Conservation (phyloP, 2,113 vertebrate species). For the Crotalus viridis region DNA sequence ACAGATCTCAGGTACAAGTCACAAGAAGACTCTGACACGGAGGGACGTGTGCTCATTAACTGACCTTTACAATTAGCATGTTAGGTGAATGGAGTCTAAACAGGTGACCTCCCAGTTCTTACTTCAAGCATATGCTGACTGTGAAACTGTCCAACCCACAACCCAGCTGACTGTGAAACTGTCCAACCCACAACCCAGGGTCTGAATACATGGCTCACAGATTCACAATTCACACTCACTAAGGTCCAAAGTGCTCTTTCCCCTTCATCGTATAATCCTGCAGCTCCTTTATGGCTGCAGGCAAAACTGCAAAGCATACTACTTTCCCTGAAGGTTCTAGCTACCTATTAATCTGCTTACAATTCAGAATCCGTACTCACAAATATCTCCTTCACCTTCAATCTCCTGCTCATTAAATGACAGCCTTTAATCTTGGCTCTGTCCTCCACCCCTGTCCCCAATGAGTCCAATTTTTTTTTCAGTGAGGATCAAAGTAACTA, state of each 20-base stretch:
- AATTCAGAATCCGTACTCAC: slow-evolving; percentile 48
- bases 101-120: not conserved
- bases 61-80: not conserved
- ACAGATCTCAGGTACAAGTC: no score
- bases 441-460: slow-evolving; percentile 6
- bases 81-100: not conserved
- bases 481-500: slow-evolving; percentile 51
- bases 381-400: slow-evolving; percentile 48
- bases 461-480: slow-evolving; percentile 53
- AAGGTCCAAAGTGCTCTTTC: not conserved
- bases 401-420: slow-evolving; percentile 53
- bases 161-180: not conserved
- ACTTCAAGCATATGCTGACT: not conserved
- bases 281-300: slow-evolving; percentile 37
- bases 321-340: slow-evolving; percentile 36
- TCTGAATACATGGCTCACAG: not conserved
- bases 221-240: no score
- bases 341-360: slow-evolving; percentile 53
- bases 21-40: not conserved
- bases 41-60: not conserved
- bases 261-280: not conserved
- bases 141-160: not conserved
- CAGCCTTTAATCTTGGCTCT: slow-evolving; percentile 43
- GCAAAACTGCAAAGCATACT: slow-evolving; percentile 53
- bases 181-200: not conserved